A percentile compares a stretch with the other conserved stretches of the same genome.
These are phyloP conservation scores for Amphipoea lucens DNA, from an alignment of 2,888 invertebrate species.

Conservation along the genomic window DNA sequence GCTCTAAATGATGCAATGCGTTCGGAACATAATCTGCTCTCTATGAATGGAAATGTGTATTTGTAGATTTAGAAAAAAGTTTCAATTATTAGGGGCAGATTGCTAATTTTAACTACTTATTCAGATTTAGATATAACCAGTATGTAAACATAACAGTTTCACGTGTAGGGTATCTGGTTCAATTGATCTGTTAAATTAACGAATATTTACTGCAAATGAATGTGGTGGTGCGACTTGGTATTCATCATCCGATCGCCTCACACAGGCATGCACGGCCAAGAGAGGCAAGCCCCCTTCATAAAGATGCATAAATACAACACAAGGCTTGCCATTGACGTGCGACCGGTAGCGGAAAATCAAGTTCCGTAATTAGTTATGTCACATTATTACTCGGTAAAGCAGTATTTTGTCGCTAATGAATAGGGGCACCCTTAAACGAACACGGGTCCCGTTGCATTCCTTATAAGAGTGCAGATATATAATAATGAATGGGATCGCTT, in stretches of 20 bases:
- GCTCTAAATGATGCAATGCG: constrained; percentile 11
- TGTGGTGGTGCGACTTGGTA: constrained; percentile 26
- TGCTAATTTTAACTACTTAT: neutral
- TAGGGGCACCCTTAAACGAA: constrained; percentile 64
- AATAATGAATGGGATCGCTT: constrained; percentile 57
- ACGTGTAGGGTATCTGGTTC: constrained; percentile 12
- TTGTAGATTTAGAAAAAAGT: neutral
- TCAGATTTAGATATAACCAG: constrained; percentile 7
- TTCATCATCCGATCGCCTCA: constrained; percentile 56
- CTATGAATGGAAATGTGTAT: constrained; percentile 19
- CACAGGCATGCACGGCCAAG: constrained; percentile 49
- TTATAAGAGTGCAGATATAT: constrained; percentile 33
- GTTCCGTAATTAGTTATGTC: constrained; percentile 71
- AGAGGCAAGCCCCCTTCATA: constrained; percentile 58
- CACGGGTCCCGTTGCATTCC: constrained; percentile 50
- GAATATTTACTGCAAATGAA: constrained; percentile 41
- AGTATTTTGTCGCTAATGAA: constrained; percentile 68
- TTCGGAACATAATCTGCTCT: neutral
- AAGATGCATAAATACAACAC: constrained; percentile 62
- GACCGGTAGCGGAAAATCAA: constrained; percentile 61
- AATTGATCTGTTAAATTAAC: constrained; percentile 31
- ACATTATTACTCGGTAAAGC: constrained; percentile 57
- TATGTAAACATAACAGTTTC: constrained; percentile 15
- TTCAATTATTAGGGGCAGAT: neutral
- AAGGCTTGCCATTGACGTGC: constrained; percentile 70